These are phyloP conservation scores for Penaeus monodon DNA, from an alignment of 2,888 invertebrate species.

Conservation along the genomic window DNA sequence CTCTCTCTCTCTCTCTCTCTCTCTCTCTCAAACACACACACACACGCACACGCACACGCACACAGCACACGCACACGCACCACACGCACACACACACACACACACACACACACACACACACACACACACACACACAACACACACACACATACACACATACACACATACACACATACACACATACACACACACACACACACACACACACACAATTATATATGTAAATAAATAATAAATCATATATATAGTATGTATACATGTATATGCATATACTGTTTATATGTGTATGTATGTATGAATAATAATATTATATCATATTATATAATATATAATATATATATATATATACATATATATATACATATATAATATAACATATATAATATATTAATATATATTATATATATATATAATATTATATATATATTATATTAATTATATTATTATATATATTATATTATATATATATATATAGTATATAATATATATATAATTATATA, in stretches of 20 bases:
- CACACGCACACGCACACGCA: too few relatives aligned
- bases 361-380: too few relatives aligned
- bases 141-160: neutral
- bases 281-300: neutral
- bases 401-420: neutral
- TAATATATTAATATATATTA: too few relatives aligned
- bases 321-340: too few relatives aligned
- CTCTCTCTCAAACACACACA: too few relatives aligned
- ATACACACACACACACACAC: neutral
- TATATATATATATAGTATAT: too few relatives aligned
- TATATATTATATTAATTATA: neutral
- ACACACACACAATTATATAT: neutral
- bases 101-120: neutral
- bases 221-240: neutral
- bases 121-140: neutral
- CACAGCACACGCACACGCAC: too few relatives aligned
- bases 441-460: too few relatives aligned
- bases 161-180: neutral
- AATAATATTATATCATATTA: slow-evolving; percentile 10
- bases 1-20: too few relatives aligned
- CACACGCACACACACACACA: neutral
- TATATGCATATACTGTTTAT: neutral
- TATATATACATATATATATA: too few relatives aligned
- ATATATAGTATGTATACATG: neutral
- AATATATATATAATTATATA: neutral